These are phyloP conservation scores for Pangasius mekongensis DNA, from an alignment of 2,797 vertebrate genomes.

Conservation along the genomic window DNA sequence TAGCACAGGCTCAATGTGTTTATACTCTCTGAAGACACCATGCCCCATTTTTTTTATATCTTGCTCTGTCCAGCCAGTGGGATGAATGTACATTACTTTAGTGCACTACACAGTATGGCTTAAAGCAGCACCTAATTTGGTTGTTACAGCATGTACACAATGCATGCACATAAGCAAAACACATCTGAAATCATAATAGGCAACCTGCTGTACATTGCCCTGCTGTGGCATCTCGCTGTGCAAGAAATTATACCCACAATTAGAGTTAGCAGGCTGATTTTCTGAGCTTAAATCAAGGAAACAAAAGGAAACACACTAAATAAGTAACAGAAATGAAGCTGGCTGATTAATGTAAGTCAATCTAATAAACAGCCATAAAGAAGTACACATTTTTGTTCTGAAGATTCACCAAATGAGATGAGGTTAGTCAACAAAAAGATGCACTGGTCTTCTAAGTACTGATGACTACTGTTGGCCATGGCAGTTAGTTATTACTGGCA, in stretches of 20 bases:
- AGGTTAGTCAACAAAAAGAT: not conserved
- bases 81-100: not conserved
- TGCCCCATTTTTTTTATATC: not conserved
- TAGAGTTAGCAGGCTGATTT: not conserved
- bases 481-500: conserved; percentile 1
- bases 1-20: not conserved
- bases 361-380: not conserved
- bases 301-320: not conserved
- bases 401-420: not conserved
- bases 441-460: not conserved
- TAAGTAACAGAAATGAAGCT: not conserved
- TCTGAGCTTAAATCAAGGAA: not conserved
- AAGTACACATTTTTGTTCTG: not conserved
- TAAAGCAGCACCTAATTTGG: not conserved
- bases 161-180: not conserved
- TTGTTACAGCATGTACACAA: not conserved
- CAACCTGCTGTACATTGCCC: not conserved
- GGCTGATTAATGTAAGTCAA: not conserved
- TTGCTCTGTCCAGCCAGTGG: not conserved
- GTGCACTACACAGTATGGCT: not conserved
- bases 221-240: not conserved
- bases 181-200: not conserved
- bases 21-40: not conserved
- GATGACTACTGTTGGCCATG: too few species aligned
- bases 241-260: not conserved